phyloP scores from a whole-genome alignment of 2,888 invertebrate species.

The Heliconius sara region DNA sequence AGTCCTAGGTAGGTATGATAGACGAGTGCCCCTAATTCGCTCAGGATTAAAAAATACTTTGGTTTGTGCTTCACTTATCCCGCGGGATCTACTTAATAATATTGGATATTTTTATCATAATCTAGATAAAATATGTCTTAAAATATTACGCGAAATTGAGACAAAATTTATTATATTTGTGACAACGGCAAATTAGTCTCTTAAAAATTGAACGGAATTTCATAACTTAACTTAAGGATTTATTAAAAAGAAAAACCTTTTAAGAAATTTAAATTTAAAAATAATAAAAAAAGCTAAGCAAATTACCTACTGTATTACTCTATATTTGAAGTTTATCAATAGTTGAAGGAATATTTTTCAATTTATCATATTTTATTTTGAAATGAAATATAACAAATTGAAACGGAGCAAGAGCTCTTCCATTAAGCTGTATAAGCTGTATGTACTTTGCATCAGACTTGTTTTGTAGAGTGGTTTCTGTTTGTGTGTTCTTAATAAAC shows the following conservation, averaged over 20 bases:
- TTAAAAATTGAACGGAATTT: neutral
- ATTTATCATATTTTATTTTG: neutral
- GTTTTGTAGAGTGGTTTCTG: conserved; percentile 6
- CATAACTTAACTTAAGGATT: neutral
- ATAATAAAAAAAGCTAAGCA: neutral
- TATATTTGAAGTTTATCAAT: neutral
- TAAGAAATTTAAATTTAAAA: no score
- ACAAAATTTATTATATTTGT: neutral
- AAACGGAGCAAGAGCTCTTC: neutral
- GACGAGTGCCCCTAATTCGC: neutral
- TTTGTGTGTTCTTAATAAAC: neutral
- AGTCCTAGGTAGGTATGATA: neutral
- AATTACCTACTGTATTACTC: neutral
- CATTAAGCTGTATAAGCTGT: neutral
- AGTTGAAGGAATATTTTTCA: neutral
- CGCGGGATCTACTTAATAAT: neutral
- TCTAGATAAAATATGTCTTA: neutral
- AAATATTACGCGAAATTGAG: neutral
- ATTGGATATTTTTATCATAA: neutral
- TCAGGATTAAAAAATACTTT: neutral
- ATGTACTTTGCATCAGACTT: conserved; percentile 15
- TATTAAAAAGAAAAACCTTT: neutral
- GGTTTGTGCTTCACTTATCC: neutral
- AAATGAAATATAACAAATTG: neutral
- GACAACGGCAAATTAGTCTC: no score